Conservation (phyloP, 2,797 vertebrate genomes). For the Pseudopleuronectes americanus region DNA sequence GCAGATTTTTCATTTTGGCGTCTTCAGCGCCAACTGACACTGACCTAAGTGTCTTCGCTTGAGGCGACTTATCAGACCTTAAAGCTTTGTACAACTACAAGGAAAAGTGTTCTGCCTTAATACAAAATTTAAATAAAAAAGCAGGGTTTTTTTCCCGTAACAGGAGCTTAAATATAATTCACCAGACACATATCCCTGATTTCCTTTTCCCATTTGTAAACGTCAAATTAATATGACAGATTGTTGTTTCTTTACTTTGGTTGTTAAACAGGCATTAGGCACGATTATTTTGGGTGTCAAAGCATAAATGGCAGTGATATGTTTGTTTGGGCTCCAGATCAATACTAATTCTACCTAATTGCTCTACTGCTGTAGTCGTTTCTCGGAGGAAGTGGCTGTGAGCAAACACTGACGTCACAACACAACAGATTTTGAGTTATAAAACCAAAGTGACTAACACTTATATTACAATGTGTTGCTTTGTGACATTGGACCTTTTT, state of each 20-base stretch:
- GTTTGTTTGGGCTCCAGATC: conserved; percentile 45
- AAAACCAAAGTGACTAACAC: conserved; percentile 10
- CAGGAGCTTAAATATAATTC: neutral
- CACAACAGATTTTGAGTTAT: conserved; percentile 16
- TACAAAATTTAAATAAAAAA: neutral
- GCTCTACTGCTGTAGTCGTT: conserved; percentile 18
- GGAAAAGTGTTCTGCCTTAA: neutral
- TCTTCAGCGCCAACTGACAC: neutral
- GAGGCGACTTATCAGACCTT: neutral
- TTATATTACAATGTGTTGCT: conserved; percentile 9
- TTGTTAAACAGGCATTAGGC: conserved; percentile 26
- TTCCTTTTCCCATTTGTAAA: neutral
- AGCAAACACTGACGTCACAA: conserved; percentile 6
- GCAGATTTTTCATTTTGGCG: neutral
- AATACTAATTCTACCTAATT: conserved; percentile 43
- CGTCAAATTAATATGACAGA: too few relatives aligned
- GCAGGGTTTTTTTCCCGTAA: neutral
- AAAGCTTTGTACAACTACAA: neutral
- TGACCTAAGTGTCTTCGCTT: neutral
- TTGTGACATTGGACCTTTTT: conserved; percentile 4
- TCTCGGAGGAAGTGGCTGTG: conserved; percentile 10
- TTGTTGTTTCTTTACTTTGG: conserved; percentile 4
- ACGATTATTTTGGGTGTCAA: neutral
- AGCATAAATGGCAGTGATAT: conserved; percentile 34
- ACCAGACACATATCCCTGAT: neutral